Conservation (phyloP, 2,888 invertebrate species). For the Hetaerina titia region DNA sequence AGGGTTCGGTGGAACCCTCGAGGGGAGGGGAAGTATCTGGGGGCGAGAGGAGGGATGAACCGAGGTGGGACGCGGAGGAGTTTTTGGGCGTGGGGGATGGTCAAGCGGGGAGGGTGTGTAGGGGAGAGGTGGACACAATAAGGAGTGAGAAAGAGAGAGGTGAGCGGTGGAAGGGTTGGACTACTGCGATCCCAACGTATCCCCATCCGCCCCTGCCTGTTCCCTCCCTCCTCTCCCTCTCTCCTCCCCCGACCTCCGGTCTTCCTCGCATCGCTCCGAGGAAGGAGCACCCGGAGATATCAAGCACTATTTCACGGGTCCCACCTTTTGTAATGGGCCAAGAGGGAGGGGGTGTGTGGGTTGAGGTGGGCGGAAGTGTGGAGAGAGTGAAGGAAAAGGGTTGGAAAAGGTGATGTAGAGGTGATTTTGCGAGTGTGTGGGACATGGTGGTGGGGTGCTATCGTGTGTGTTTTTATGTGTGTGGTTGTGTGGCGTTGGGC, state of each 20-base stretch:
- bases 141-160: conserved; percentile 12
- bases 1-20: neutral
- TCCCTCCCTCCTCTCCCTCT: neutral
- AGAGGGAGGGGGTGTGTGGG: neutral
- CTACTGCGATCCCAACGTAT: neutral
- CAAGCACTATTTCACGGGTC: conserved; percentile 55
- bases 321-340: conserved; percentile 56
- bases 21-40: neutral
- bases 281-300: conserved; percentile 58
- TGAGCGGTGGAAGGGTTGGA: neutral
- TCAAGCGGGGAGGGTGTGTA: neutral
- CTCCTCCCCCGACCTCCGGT: neutral
- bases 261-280: neutral
- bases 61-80: neutral
- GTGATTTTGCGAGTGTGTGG: neutral
- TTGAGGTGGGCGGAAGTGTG: neutral
- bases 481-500: neutral
- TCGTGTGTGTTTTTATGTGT: neutral
- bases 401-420: neutral
- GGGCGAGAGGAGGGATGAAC: neutral
- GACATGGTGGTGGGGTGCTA: neutral
- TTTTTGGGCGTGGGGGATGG: neutral
- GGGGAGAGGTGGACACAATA: neutral
- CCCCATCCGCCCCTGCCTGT: neutral
- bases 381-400: neutral